Base-by-base conservation (phyloP, 2,113 vertebrate genomes). In the Semnornis frantzii region DNA sequence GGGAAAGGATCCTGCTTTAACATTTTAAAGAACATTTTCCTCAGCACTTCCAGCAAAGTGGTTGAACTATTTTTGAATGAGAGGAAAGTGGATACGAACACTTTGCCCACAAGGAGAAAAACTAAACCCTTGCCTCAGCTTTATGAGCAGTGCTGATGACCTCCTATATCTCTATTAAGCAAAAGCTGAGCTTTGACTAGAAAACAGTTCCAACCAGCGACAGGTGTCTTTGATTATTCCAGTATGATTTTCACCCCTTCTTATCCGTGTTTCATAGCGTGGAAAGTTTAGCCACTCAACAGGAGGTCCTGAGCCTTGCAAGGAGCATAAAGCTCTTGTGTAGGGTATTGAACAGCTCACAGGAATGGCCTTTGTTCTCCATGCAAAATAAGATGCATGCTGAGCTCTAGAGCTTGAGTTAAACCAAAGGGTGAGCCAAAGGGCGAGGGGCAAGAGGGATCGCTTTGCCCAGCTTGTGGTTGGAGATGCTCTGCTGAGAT, bases 211-310 rank as follows among this genome's bases (percentile, higher is more conserved):
- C 48, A 57, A 33, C 42, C 46, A 21, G 58, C 0, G 3, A 33
- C 91, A 89, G 78, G 88, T 93, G 91, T 46, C 87, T 86, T 92
- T 84, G 70, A 83, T 87, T 91, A 76, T 44, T 95, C 33, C 85
- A 81, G 62, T 7, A 14, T 28, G 64, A 83, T 64, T 91, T 89
- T 62, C 65, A 85, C 42, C 76, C 63, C 46, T 91, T 60, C 63
- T 89, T 50, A n/a, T 19, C n/a, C 71, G 4, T 18, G 33, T 55
- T 81, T 69, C 44, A 50, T 4, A 37, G 55, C 0, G 5, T 80
- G 57, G 75, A 20, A 85, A 85, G 31, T 46, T 66, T n/a, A 65
- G 65, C 37, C 44, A 42, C 21, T 64, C 65, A 39, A 14, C 15
- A 18, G 18, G 27, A 28, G 10, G 8, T 34, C 46, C 52, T 24